Base-by-base conservation (phyloP, 2,888 invertebrate species). In the Clunio marinus region DNA sequence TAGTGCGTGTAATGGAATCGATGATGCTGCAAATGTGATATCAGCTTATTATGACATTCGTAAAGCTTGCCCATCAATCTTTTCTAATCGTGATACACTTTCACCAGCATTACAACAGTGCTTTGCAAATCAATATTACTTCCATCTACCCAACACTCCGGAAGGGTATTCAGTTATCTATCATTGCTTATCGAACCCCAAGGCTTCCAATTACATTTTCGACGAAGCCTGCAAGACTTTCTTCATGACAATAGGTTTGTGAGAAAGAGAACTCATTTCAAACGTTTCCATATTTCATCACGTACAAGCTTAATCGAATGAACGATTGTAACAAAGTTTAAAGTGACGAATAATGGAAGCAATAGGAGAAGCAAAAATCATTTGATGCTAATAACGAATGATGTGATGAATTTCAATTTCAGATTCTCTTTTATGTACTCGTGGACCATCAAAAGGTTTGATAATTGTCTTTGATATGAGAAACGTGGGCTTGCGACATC, bases 401-500 rank as follows among this genome's bases (percentile, higher is more conserved):
- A 15, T 51, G 37, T n/a, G 17, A 24, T 7, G 25, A 25, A 25
- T 57, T 37, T 37, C 10, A 45, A 46, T 71, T 70, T 41, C 78
- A 82, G 86, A 87, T 74, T 80, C 82, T 15, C 83, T 83, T 69
- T 75, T 86, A 0, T 78, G 80, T 72, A 80, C 81, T 63, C 77
- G 84, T 2, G 86, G 87, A 1, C 84, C 86, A 2, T 81, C 82
- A 8, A 82, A 82, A 0, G 88, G 88, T 0, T 81, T 84, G 70
- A 80, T 88, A 25, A 84, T 88, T 73, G 78, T 88, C 0, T 85
- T 88, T 71, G 88, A 88, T 74, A 86, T 88, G 83, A 77, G 78
- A 41, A 86, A 86, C 0, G 86, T 86, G 0, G 81, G 80, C 70
- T 75, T 86, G 22, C 81, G 83, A 0, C 87, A 87, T 74, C 74